A percentile compares a stretch with the other conserved stretches of the same genome.
Evolutionary conservation across 2,113 vertebrate species (phyloP).

Genomic region (Lasiurus cinereus): DNA sequence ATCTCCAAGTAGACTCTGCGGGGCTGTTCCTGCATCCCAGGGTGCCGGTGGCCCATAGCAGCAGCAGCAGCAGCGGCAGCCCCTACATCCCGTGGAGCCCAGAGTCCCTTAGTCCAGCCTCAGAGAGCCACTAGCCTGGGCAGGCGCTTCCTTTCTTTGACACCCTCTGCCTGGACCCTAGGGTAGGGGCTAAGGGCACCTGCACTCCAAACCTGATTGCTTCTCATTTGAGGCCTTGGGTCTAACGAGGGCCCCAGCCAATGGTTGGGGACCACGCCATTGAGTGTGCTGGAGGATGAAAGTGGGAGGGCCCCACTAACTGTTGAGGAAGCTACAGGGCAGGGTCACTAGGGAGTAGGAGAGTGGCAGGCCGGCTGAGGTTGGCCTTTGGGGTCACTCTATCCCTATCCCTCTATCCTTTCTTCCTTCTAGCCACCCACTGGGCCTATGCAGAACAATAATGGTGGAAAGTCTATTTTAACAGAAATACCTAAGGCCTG

Average conservation of each 20-base stretch:
- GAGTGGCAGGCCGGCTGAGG: slow-evolving; percentile 55
- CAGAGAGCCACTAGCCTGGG: not conserved
- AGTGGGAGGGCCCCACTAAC: not conserved
- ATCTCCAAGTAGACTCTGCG: slow-evolving; percentile 88
- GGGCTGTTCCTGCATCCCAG: not conserved
- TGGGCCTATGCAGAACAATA: not conserved
- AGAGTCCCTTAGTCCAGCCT: not conserved
- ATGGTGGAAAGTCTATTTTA: not conserved
- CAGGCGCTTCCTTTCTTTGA: not conserved
- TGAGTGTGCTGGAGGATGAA: not conserved
- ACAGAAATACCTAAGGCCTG: not conserved
- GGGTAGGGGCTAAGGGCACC: not conserved
- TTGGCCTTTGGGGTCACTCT: not conserved
- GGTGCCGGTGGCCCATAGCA: slow-evolving; percentile 29
- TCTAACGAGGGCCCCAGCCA: not conserved
- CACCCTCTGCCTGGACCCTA: not conserved
- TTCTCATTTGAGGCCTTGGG: slow-evolving; percentile 40
- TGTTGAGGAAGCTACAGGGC: slow-evolving; percentile 10
- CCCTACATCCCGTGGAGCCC: not conserved
- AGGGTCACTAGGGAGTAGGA: not conserved
- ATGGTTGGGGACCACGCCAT: not conserved
- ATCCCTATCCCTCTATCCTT: not conserved
- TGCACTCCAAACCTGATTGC: not conserved
- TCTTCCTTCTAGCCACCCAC: not conserved
- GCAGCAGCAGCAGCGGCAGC: not conserved